Evolutionary conservation across 2,797 vertebrate genomes (phyloP).

Genomic region (Pipistrellus pipistrellus): DNA sequence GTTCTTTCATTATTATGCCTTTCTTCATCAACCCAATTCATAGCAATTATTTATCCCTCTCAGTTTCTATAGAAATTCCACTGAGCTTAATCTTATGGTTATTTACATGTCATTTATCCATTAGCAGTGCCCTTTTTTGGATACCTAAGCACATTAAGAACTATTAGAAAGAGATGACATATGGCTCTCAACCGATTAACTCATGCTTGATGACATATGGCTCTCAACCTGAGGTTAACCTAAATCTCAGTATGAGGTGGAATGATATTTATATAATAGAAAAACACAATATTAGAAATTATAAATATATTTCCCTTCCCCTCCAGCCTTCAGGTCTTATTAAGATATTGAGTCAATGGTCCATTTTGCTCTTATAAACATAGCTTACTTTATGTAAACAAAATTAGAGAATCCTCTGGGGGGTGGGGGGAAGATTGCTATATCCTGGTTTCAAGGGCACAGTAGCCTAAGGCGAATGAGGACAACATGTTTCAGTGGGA

Average conservation of each 20-base stretch:
- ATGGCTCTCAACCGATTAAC: background rate
- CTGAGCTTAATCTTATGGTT: background rate
- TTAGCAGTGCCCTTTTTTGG: background rate
- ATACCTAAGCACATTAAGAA: background rate
- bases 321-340: background rate
- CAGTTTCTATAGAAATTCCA: background rate
- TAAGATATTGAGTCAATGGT: background rate
- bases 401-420: background rate
- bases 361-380: background rate
- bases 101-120: conserved; percentile 4
- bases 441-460: background rate
- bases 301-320: background rate
- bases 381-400: conserved; percentile 7
- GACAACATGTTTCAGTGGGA: background rate
- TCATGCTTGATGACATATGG: background rate
- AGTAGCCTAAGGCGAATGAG: background rate
- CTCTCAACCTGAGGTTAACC: background rate
- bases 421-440: background rate
- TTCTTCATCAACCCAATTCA: background rate
- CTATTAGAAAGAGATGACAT: background rate
- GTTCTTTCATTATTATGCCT: background rate
- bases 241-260: background rate
- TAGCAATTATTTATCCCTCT: background rate
- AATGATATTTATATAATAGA: background rate
- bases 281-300: background rate